Evolutionary conservation across 2,113 vertebrate species (phyloP).

Genomic region (Emydocephalus ijimae): DNA sequence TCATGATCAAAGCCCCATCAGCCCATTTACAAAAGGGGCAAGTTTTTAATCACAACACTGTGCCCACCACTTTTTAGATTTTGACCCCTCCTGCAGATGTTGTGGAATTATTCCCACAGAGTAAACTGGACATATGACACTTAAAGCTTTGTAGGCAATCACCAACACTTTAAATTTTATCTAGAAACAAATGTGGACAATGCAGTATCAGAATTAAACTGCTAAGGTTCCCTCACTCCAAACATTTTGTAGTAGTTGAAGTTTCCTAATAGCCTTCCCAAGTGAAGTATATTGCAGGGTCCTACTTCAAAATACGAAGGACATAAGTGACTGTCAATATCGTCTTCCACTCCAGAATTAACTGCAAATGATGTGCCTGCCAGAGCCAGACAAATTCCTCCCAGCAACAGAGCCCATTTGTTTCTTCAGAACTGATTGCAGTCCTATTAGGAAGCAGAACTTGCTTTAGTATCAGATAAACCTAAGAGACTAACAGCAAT

Average conservation of each 20-base stretch:
- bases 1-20: neutral
- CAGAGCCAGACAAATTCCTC: neutral
- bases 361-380: neutral
- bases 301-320: neutral
- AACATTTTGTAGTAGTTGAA: neutral
- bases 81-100: neutral
- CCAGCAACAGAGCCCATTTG: neutral
- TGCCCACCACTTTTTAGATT: neutral
- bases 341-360: neutral
- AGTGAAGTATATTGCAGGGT: neutral
- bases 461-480: neutral
- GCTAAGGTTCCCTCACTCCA: neutral
- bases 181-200: neutral
- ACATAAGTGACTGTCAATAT: neutral
- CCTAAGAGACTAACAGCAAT: neutral
- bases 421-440: neutral
- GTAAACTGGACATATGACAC: neutral
- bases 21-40: neutral
- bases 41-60: neutral
- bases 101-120: neutral
- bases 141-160: neutral
- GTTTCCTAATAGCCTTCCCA: neutral
- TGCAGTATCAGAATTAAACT: neutral
- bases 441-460: neutral
- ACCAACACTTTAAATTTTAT: neutral